These are phyloP conservation scores for Drosophila teissieri DNA, from an alignment of 1,140 invertebrate species.

Conservation along the genomic window DNA sequence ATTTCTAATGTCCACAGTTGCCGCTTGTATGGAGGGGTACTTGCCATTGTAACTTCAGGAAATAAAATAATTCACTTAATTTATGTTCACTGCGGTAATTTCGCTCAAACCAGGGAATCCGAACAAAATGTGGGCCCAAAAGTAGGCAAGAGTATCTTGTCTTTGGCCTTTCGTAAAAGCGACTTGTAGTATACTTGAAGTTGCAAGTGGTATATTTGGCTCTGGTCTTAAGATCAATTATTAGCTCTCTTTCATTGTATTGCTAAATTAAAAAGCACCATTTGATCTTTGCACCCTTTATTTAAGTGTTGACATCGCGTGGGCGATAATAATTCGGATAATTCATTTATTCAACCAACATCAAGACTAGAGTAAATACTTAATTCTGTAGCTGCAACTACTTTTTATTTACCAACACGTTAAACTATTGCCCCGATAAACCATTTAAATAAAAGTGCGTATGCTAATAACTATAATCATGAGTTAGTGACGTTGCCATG, in stretches of 20 bases:
- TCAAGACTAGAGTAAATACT: conserved; percentile 47
- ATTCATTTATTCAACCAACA: conserved; percentile 42
- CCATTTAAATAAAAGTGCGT: conserved; percentile 21
- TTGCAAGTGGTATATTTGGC: neutral
- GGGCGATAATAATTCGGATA: conserved; percentile 13
- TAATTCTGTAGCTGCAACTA: conserved; percentile 39
- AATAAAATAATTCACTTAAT: neutral
- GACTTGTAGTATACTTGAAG: neutral
- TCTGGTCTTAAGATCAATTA: too few relatives aligned
- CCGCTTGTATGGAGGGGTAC: conserved; percentile 53
- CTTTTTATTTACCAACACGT: conserved; percentile 11
- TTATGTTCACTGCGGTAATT: too few relatives aligned
- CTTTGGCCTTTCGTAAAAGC: neutral
- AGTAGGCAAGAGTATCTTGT: neutral
- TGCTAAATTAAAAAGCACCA: neutral
- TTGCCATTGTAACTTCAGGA: conserved; percentile 28
- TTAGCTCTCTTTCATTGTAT: neutral
- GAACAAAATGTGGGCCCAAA: neutral
- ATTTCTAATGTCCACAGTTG: conserved; percentile 39
- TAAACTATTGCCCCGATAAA: conserved; percentile 74
- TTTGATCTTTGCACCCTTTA: conserved; percentile 22
- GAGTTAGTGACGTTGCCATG: conserved; percentile 38
- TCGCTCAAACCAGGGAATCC: neutral
- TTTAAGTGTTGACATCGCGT: conserved; percentile 9
- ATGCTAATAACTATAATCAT: conserved; percentile 39